Conservation (phyloP, 2,113 vertebrate species). For the Microcebus jonahi region DNA sequence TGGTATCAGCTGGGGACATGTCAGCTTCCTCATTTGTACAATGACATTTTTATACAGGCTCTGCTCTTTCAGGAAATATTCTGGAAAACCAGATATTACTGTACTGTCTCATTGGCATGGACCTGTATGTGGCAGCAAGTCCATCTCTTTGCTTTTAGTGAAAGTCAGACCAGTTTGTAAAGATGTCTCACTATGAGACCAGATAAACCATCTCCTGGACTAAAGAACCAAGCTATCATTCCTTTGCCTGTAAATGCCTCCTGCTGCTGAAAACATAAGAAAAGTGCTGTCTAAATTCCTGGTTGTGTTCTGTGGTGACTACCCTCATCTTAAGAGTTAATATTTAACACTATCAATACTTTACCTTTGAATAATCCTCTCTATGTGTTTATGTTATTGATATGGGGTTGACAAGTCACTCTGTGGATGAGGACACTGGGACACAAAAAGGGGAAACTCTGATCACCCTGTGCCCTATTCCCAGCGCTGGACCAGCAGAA, state of each 20-base stretch:
- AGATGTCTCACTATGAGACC: background rate
- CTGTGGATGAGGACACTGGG: background rate
- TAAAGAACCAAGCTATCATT: background rate
- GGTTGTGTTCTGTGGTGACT: background rate
- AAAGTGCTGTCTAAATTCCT: background rate
- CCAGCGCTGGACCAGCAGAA: background rate
- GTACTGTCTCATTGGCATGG: background rate
- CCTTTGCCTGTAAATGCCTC: background rate
- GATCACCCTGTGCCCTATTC: background rate
- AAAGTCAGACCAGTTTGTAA: slow-evolving; percentile 17
- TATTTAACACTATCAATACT: background rate
- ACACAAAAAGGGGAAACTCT: background rate
- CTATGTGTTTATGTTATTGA: background rate
- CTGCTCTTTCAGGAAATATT: background rate
- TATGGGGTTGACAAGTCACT: background rate
- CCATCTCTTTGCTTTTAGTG: background rate
- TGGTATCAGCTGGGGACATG: background rate
- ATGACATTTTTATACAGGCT: background rate
- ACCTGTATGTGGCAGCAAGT: background rate
- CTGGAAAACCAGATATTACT: background rate
- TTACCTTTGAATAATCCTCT: background rate
- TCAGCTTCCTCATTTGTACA: background rate
- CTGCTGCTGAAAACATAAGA: background rate
- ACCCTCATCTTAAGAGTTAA: background rate
- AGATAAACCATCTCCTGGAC: background rate